Base-by-base conservation (phyloP, 2,888 invertebrate genomes). In the Leucoma salicis region DNA sequence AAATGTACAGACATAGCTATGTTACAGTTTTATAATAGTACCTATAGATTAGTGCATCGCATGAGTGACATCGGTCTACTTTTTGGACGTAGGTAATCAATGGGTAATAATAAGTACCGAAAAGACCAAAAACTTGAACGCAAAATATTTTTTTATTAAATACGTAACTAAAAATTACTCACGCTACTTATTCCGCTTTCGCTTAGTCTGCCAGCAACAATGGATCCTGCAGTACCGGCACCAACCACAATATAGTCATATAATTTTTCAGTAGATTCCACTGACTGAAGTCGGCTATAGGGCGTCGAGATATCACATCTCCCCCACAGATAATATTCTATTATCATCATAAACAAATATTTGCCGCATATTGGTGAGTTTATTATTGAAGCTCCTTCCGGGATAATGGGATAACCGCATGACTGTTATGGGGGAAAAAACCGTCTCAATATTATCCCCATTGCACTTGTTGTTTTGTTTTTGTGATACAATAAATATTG, bases 231-330 rank as follows among this genome's bases (percentile, higher is more conserved):
- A 1, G 92, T 78, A 0, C 93, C 93, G 6, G 90, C 92, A 0
- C 93, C 93, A 10, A 93, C 90, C 4, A 93, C 92, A 8, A 93
- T 90, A 58, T 92, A 93, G 63, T 93, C 93, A 54, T 93, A 93
- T 1, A 29, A 13, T 14, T 79, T 82, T 0, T 69, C 49, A 6
- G 86, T 80, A 1, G 75, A 47, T 0, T 67, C 59, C 0, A 66
- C 72, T 0, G 92, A 89, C 13, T 49, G 63, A 3, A 93, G 78
- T 39, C 92, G 79, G 15, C 86, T 71, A 71, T 93, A 93, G 0
- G 92, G 88, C 13, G 91, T 83, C 2, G 90, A 81, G 39, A 92
- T 76, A 1, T 69, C 60, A 42, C 92, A 92, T 13, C 85, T 70
- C 2, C 90, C 90, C 52, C 89, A 82, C 7, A 93, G 72, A 65